Percentiles rank a stretch among this genome's conserved stretches.
Evolutionary conservation across 2,888 invertebrate genomes (phyloP).

Genomic region (Pristionchus maxplancki): DNA sequence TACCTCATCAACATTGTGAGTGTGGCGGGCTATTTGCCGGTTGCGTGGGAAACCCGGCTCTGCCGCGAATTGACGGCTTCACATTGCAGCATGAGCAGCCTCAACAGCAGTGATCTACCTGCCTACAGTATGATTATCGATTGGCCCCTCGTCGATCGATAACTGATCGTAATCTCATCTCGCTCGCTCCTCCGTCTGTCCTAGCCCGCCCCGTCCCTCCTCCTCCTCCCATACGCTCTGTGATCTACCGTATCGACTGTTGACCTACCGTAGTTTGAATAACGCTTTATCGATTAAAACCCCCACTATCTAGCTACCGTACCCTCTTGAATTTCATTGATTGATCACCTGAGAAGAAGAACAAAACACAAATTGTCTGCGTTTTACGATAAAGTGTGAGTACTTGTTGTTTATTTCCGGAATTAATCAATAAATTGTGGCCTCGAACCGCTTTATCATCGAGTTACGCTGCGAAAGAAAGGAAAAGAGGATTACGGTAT

Average conservation of each 20-base stretch:
- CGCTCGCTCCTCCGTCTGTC: constrained; percentile 19
- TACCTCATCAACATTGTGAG: constrained; percentile 49
- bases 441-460: constrained; percentile 19
- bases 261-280: constrained; percentile 20
- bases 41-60: not conserved
- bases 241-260: constrained; percentile 28
- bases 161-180: not conserved
- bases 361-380: not conserved
- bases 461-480: not conserved
- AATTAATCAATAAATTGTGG: too few species aligned
- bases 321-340: constrained; percentile 16
- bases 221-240: not conserved
- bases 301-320: not conserved
- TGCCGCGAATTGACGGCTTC: not conserved
- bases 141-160: not conserved
- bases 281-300: not conserved
- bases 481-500: not conserved
- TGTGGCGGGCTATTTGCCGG: not conserved
- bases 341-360: constrained; percentile 36
- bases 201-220: not conserved
- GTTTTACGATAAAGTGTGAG: constrained; percentile 33
- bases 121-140: not conserved
- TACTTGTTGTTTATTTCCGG: too few species aligned
- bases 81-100: constrained; percentile 14
- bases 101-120: not conserved